These are phyloP conservation scores for Eremobia ochroleuca DNA, from an alignment of 2,888 invertebrate genomes.

Conservation along the genomic window DNA sequence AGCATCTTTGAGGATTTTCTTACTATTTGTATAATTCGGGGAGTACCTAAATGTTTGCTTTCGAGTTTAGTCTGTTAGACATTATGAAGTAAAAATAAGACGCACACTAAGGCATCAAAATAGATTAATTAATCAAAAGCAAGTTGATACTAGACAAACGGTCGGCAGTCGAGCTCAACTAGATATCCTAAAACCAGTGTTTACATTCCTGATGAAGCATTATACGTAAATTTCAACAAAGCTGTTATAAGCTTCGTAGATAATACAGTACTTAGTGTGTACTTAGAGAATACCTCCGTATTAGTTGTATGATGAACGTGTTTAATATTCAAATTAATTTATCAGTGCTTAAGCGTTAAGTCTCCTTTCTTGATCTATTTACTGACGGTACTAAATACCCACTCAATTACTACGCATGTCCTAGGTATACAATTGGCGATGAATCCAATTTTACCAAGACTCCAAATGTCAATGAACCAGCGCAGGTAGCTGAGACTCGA, in stretches of 20 bases:
- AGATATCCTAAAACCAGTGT: slow-evolving; percentile 23
- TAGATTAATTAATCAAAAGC: background rate
- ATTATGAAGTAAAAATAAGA: background rate
- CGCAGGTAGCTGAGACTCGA: background rate
- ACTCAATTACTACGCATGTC: background rate
- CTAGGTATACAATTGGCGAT: background rate
- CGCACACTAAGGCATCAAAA: background rate
- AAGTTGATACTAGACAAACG: slow-evolving; percentile 19
- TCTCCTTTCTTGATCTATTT: slow-evolving; percentile 9
- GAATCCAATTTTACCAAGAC: background rate
- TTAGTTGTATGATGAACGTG: background rate
- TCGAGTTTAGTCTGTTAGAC: background rate
- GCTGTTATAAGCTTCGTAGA: slow-evolving; percentile 16
- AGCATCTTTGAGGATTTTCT: background rate
- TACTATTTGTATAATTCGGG: background rate
- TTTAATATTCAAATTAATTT: slow-evolving; percentile 38
- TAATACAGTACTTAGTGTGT: slow-evolving; percentile 18
- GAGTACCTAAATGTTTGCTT: background rate
- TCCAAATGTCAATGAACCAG: slow-evolving; percentile 13
- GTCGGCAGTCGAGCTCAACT: background rate
- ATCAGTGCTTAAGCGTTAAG: slow-evolving; percentile 6
- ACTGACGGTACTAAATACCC: background rate
- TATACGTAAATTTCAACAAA: slow-evolving; percentile 19
- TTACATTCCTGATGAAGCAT: slow-evolving; percentile 31
- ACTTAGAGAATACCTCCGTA: background rate